Percentiles rank a stretch among this genome's conserved stretches.
phyloP scores from a whole-genome alignment of 1,140 invertebrate species.

The Drosophila rufa region DNA sequence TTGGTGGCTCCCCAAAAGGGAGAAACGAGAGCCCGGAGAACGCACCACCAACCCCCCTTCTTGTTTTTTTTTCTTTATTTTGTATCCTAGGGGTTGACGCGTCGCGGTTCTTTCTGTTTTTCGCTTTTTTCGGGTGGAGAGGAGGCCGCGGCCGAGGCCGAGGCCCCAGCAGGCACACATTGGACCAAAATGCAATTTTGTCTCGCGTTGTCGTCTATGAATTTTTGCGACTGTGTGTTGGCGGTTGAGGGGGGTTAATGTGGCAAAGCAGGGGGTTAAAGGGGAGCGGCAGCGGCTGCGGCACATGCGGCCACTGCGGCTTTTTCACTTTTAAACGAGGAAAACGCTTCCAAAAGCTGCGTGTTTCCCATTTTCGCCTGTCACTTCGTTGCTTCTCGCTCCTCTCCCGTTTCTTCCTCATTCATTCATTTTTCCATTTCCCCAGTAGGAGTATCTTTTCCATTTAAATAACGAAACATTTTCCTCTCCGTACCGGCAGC shows the following conservation, averaged over 20 bases:
- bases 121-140: slow-evolving; percentile 4
- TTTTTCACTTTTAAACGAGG: slow-evolving; percentile 80
- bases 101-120: slow-evolving; percentile 43
- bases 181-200: slow-evolving; percentile 77
- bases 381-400: slow-evolving; percentile 29
- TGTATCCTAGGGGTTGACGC: slow-evolving; percentile 42
- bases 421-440: slow-evolving; percentile 16
- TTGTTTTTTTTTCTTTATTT: slow-evolving; percentile 8
- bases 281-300: slow-evolving; percentile 8
- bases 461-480: slow-evolving; percentile 65
- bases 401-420: slow-evolving; percentile 1
- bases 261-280: background rate
- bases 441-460: slow-evolving; percentile 13
- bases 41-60: slow-evolving; percentile 8
- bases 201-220: slow-evolving; percentile 81
- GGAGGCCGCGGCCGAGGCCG: slow-evolving; percentile 27
- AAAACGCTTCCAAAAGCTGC: slow-evolving; percentile 58
- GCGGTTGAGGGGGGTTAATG: slow-evolving; percentile 31
- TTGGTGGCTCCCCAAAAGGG: slow-evolving; percentile 34
- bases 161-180: slow-evolving; percentile 51
- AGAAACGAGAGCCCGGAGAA: background rate
- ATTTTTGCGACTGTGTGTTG: slow-evolving; percentile 71
- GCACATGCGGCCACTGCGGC: slow-evolving; percentile 78
- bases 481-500: slow-evolving; percentile 19
- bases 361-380: slow-evolving; percentile 71